Conservation (phyloP, 2,888 invertebrate genomes). For the Flexamia atlantica region DNA sequence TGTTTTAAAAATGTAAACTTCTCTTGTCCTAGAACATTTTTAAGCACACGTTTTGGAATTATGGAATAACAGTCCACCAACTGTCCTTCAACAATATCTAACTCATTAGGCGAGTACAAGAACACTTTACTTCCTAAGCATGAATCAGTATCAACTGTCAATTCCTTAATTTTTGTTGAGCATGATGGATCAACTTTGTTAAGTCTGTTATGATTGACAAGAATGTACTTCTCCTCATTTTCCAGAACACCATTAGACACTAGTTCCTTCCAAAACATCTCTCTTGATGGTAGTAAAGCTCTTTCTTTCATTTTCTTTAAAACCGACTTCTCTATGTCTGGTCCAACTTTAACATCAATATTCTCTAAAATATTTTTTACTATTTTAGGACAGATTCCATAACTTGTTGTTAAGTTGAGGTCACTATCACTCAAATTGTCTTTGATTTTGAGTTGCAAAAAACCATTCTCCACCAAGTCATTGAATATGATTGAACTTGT, state of each 20-base stretch:
- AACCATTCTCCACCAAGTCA: background rate
- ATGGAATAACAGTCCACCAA: background rate
- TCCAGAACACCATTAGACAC: constrained; percentile 59
- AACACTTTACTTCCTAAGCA: background rate
- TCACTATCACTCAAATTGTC: background rate
- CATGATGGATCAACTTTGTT: constrained; percentile 60
- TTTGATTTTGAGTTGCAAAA: background rate
- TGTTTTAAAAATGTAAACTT: background rate
- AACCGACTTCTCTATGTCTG: background rate
- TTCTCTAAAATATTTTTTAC: background rate
- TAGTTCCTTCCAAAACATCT: constrained; percentile 67
- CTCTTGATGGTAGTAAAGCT: constrained; percentile 62
- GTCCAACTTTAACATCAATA: background rate
- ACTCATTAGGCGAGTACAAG: constrained; percentile 59
- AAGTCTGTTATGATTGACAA: constrained; percentile 63
- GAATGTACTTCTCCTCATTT: constrained; percentile 65
- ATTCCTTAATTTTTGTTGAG: background rate
- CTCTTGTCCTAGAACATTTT: background rate
- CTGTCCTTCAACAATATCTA: background rate
- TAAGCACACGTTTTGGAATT: background rate
- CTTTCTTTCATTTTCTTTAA: background rate
- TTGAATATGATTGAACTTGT: background rate
- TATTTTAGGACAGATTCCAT: constrained; percentile 9
- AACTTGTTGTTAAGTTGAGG: background rate
- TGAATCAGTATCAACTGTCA: background rate